Evolutionary conservation across 2,797 vertebrate genomes (phyloP).

Genomic region (Sylvilagus floridanus): DNA sequence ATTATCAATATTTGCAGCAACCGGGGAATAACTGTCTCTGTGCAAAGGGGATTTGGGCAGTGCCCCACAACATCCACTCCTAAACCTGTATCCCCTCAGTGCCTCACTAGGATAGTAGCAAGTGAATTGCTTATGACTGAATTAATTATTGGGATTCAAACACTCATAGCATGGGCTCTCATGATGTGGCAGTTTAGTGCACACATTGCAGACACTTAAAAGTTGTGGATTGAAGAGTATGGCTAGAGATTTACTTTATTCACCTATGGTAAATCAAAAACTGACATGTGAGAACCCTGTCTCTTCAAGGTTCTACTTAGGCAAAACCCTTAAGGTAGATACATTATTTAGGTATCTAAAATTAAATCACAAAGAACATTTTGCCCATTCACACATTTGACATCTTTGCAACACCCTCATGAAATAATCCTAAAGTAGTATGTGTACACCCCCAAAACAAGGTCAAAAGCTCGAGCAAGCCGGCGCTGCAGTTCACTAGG

Average conservation of each 20-base stretch:
- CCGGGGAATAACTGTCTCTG: neutral
- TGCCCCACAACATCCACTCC: neutral
- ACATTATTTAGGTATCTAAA: neutral
- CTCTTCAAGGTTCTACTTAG: neutral
- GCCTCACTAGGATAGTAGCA: neutral
- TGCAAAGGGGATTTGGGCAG: no score
- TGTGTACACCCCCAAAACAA: neutral
- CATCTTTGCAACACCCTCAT: neutral
- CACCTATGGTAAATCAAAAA: slow-evolving; percentile 21
- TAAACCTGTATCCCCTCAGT: neutral
- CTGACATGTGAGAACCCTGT: neutral
- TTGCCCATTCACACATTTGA: neutral
- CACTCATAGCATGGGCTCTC: neutral
- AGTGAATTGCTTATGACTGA: neutral
- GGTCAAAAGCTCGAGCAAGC: neutral
- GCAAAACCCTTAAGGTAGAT: neutral
- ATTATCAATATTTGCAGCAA: neutral
- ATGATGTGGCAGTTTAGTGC: neutral
- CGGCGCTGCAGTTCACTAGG: no score
- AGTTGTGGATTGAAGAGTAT: neutral
- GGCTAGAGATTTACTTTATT: slow-evolving; percentile 30
- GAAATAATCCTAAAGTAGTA: neutral
- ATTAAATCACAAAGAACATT: neutral
- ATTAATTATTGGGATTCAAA: neutral
- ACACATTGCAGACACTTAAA: neutral